A percentile compares a stretch with the other conserved stretches of the same genome.
These are phyloP conservation scores for Lamprologus sp. DNA, from an alignment of 2,113 vertebrate genomes.

Conservation along the genomic window DNA sequence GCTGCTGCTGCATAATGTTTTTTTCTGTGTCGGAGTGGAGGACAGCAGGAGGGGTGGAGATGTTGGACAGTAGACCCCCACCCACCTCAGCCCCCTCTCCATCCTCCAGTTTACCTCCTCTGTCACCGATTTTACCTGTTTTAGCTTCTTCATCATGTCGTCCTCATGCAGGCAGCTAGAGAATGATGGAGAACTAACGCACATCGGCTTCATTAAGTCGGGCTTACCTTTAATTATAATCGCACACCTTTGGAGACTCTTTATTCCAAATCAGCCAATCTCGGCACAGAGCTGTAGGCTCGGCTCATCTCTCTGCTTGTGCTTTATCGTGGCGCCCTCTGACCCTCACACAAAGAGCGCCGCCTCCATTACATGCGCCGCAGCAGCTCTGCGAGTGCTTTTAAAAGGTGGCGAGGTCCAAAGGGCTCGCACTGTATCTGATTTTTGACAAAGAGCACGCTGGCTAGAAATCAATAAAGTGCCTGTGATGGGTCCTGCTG, in stretches of 20 bases:
- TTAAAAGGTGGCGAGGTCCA: conserved; percentile 98
- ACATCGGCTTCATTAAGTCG: background rate
- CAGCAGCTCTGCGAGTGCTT: conserved; percentile 83
- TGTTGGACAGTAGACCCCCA: conserved; percentile 79
- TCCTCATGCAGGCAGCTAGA: background rate
- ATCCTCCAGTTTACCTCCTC: background rate
- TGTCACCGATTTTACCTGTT: background rate
- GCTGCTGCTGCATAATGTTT: conserved; percentile 95
- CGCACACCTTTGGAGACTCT: background rate
- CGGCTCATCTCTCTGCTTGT: conserved; percentile 26
- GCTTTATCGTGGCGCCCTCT: conserved; percentile 40
- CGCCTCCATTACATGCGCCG: conserved; percentile 40
- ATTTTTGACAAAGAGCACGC: conserved; percentile 99
- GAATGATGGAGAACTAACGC: background rate
- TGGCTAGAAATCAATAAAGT: conserved; percentile 97
- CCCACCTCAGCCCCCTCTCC: background rate
- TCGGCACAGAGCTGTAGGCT: background rate
- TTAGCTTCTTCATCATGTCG: conserved; percentile 3
- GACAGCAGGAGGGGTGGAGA: background rate
- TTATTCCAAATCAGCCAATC: background rate
- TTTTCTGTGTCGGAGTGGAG: conserved; percentile 80
- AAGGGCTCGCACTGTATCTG: conserved; percentile 91
- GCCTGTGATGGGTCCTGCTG: conserved; percentile 55
- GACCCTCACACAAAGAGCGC: conserved; percentile 59
- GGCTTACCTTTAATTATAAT: background rate